Evolutionary conservation across 2,888 invertebrate species (phyloP), one percentile per base, ranked within the genome.

Genomic region (Calliopum simillimum): DNA sequence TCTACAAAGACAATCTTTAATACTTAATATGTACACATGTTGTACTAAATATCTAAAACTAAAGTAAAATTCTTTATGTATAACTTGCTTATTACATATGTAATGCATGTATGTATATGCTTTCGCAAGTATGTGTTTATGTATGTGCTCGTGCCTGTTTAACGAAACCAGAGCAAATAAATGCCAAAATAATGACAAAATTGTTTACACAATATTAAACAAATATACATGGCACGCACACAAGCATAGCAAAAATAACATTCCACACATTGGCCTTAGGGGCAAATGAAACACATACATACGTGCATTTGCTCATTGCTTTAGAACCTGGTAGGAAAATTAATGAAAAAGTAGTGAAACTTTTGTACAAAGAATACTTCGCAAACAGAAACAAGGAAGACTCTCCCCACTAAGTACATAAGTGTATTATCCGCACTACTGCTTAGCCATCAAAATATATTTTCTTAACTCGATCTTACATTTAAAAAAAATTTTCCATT

Each of bases 141-240:
- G 19, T 49, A 19, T 49, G 13, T 23, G 23, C 19, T 53, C 19
- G 13, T 14, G 53, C 19, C 23, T 5, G 53, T 19, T 23, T 53
- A 23, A 53, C 51, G 11, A 51, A 51, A 16, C 49, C 51, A 51
- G n/a, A 51, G 51, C 51, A 51, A 51, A 51, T 51, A 16, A 51
- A 51, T 51, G 51, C 51, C 51, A 19, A 51, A 51, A 51, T 51
- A 51, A 51, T 51, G 51, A 51, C n/a, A 51, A 51, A 19, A 16
- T 51, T 51, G 51, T 51, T 51, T 51, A 51, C 51, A 51, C 51
- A 21, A 21, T 21, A 16, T 19, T 51, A 21, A 16, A 14, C 51
- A 51, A 51, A 51, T 49, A 49, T 8, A 49, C 49, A 16, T 33
- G 33, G 8, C 33, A 33, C 8, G 33, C 33, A 33, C 33, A 33